These are phyloP conservation scores for Seira musarum DNA, from an alignment of 2,888 invertebrate genomes.

Conservation along the genomic window DNA sequence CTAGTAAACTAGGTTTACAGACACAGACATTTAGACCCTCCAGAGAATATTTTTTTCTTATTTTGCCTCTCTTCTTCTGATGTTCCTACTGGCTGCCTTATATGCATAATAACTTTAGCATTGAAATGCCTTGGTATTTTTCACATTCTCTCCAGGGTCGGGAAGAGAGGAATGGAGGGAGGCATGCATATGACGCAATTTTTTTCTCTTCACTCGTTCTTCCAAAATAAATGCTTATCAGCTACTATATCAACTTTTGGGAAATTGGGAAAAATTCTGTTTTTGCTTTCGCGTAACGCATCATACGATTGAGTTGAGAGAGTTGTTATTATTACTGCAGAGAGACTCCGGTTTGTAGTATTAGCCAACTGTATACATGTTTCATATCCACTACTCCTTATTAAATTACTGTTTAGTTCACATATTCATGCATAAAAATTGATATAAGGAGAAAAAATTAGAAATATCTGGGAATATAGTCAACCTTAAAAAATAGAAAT, in stretches of 20 bases:
- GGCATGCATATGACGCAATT: constrained; percentile 41
- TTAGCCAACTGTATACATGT: neutral
- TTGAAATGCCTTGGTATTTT: neutral
- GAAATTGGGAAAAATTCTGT: constrained; percentile 52
- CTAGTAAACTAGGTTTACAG: neutral
- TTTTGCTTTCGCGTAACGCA: neutral
- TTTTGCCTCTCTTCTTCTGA: constrained; percentile 23
- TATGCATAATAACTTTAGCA: constrained; percentile 8
- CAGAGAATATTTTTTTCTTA: constrained; percentile 48
- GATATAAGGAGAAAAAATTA: neutral
- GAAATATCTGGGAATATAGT: neutral
- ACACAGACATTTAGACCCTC: constrained; percentile 48
- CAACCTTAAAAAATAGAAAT: neutral
- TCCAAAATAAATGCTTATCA: constrained; percentile 9
- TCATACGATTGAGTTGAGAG: constrained; percentile 6
- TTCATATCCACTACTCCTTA: neutral
- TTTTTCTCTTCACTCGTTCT: constrained; percentile 21
- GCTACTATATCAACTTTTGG: constrained; percentile 37
- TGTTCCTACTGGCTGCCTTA: constrained; percentile 14
- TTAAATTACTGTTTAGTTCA: constrained; percentile 1
- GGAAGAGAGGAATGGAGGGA: constrained; percentile 5
- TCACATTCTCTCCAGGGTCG: neutral
- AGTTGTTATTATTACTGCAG: constrained; percentile 1
- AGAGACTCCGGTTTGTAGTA: neutral
- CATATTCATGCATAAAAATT: neutral